Base-by-base conservation (phyloP, 1,140 invertebrate species). In the Ceratitis capitata region DNA sequence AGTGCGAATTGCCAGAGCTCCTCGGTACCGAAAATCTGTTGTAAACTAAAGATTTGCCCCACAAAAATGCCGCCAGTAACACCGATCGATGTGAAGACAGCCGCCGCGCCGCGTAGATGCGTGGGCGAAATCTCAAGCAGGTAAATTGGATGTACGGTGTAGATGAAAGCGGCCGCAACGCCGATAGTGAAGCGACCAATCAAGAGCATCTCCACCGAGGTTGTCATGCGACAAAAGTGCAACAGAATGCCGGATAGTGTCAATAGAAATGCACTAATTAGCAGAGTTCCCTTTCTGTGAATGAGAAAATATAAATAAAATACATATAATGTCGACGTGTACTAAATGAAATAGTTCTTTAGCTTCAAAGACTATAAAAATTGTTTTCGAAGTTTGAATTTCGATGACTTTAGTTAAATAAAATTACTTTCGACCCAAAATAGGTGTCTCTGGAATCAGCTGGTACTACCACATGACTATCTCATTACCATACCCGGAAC, bases 51-150 rank as follows among this genome's bases (percentile, higher is more conserved):
- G 86, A 97, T 92, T 92, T 98, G 97, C 2, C 95, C 95, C 1
- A 97, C 88, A n/a, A 98, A 89, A 10, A 98, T 96, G 3, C 97
- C 97, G 26, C 94, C 94, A 6, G 96, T 97, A 29, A 98, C 93
- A n/a, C 97, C 97, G 82, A 98, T 93, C 86, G 97, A 96, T 89
- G 96, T 97, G 7, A 97, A 92, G 0, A 97, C 96, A 12, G 97
- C 97, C 87, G 97, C 94, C 0, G 95, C 94, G 14, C 97, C 97
- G 61, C 95, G 93, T 23, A 97, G 93, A 53, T 93, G 92, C 3
- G 94, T 86, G 0, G 97, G 97, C 4, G 97, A 94, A 87, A 98
- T 92, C 92, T 98, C 97, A 4, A 95, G 94, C 88, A 98, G 92
- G 91, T 98, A 98, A 94, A 98, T 96, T 3, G 97, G 96, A 85